Conservation (phyloP, 2,888 invertebrate species). For the Odontocerum albicorne region DNA sequence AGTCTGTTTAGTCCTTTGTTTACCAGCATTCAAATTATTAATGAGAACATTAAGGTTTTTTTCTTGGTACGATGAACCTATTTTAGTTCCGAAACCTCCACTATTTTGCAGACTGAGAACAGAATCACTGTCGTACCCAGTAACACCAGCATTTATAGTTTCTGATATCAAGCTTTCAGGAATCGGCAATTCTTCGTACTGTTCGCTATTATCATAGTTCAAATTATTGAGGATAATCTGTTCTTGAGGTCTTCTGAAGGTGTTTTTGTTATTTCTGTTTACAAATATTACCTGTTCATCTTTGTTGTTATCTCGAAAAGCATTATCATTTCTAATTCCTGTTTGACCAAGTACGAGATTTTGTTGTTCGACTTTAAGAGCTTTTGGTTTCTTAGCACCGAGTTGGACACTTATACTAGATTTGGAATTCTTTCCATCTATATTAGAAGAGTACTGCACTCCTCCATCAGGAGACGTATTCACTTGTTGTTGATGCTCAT, state of each 20-base stretch:
- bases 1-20: neutral
- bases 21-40: neutral
- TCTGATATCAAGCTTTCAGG: slow-evolving; percentile 16
- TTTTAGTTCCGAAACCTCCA: slow-evolving; percentile 22
- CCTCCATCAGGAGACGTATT: slow-evolving; percentile 15
- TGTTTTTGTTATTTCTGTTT: too few relatives aligned
- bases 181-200: slow-evolving; percentile 1
- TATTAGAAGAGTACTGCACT: slow-evolving; percentile 19
- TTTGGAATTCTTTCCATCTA: slow-evolving; percentile 24
- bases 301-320: neutral
- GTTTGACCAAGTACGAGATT: neutral
- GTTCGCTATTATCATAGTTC: neutral
- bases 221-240: neutral
- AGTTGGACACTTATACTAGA: slow-evolving; percentile 18
- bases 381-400: slow-evolving; percentile 1
- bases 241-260: too few relatives aligned
- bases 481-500: slow-evolving; percentile 17
- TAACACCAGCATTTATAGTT: slow-evolving; percentile 20
- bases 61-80: too few relatives aligned
- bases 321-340: neutral
- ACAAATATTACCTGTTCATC: neutral
- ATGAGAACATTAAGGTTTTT: neutral
- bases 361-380: neutral
- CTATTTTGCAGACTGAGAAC: slow-evolving; percentile 5
- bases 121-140: slow-evolving; percentile 13